Conservation (phyloP, 2,888 invertebrate species). For the Chymomyza amoena region DNA sequence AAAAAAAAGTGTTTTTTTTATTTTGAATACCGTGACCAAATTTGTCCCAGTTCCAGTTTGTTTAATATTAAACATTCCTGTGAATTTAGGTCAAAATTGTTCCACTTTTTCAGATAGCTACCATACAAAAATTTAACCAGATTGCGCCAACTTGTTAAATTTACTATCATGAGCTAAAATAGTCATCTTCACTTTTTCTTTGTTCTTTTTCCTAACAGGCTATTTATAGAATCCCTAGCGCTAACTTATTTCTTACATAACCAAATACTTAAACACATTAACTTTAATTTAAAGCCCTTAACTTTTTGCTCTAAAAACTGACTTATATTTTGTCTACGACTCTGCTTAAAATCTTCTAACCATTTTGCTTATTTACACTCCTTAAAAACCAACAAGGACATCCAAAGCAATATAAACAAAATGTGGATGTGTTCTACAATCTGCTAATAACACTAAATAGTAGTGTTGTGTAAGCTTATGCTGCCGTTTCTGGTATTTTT, state of each 20-base stretch:
- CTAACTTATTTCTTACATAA: neutral
- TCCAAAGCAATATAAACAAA: slow-evolving; percentile 14
- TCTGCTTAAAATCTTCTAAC: slow-evolving; percentile 12
- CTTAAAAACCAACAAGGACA: slow-evolving; percentile 25
- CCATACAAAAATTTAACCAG: no score
- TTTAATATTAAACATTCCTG: no score
- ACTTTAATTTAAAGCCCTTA: neutral
- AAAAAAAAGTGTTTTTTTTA: no score
- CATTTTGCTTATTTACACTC: slow-evolving; percentile 40
- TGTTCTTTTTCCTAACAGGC: no score
- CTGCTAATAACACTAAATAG: neutral
- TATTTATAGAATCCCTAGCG: no score
- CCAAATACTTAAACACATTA: neutral
- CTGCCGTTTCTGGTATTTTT: neutral
- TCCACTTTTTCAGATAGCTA: no score
- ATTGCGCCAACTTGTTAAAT: no score
- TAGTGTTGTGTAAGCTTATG: neutral
- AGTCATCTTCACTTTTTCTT: no score
- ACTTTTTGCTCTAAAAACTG: neutral
- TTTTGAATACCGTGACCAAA: no score
- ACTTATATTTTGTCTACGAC: neutral
- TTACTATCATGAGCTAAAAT: no score
- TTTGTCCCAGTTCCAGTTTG: no score
- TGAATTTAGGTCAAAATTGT: no score
- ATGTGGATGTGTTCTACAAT: neutral